A percentile compares a stretch with the other conserved stretches of the same genome.
phyloP scores from a whole-genome alignment of 2,888 invertebrate species.

The Phaonia tiefii region DNA sequence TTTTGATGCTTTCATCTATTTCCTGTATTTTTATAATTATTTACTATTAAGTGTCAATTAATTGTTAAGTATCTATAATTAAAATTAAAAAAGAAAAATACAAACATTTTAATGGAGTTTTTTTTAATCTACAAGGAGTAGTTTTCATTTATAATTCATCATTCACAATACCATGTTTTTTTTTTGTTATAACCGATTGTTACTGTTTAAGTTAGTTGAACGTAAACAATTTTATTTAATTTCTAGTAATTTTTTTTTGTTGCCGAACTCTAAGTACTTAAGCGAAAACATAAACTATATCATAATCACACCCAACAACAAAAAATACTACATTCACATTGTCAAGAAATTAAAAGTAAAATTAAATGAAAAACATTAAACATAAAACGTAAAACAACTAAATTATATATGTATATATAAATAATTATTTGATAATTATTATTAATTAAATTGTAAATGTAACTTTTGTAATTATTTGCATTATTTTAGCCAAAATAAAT shows the following conservation, averaged over 20 bases:
- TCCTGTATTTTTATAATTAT: conserved; percentile 18
- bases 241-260: conserved; percentile 15
- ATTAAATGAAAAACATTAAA: conserved; percentile 5
- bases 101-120: background rate
- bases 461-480: conserved; percentile 48
- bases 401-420: conserved; percentile 45
- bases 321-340: conserved; percentile 34
- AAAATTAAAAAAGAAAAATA: conserved; percentile 22
- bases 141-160: conserved; percentile 1
- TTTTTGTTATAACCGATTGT: background rate
- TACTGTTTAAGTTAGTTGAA: conserved; percentile 4
- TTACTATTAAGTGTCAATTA: conserved; percentile 63
- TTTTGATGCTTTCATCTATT: conserved; percentile 19
- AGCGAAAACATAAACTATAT: conserved; percentile 14
- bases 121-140: conserved; percentile 2
- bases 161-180: no score
- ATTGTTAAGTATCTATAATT: conserved; percentile 51
- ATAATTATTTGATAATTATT: conserved; percentile 51
- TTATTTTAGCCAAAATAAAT: conserved; percentile 34
- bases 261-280: conserved; percentile 36
- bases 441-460: conserved; percentile 38
- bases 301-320: conserved; percentile 15
- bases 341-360: conserved; percentile 13
- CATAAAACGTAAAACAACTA: background rate
- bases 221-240: background rate